Evolutionary conservation across 2,888 invertebrate species (phyloP).

Genomic region (Spisula subtruncata): DNA sequence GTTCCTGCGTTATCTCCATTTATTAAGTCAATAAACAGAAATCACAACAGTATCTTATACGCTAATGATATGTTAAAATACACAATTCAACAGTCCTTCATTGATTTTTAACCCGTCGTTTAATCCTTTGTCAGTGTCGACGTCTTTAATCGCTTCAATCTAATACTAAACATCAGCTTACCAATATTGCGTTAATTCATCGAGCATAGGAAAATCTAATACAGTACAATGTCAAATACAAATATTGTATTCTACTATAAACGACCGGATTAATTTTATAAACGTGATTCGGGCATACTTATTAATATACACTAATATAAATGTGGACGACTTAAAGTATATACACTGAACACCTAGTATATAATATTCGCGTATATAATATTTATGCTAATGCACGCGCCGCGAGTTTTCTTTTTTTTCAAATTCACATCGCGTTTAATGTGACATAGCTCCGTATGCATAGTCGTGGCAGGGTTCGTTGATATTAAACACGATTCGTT

Average conservation of each 20-base stretch:
- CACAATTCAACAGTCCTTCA: conserved; percentile 21
- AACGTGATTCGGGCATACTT: conserved; percentile 21
- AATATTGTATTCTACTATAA: conserved; percentile 50
- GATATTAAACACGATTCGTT: neutral
- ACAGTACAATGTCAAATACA: conserved; percentile 61
- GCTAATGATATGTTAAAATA: conserved; percentile 21
- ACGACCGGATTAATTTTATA: conserved; percentile 47
- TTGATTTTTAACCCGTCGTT: conserved; percentile 22
- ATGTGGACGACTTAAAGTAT: neutral
- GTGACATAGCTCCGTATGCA: neutral
- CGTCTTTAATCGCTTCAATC: conserved; percentile 32
- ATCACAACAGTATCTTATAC: conserved; percentile 3
- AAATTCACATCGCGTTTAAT: neutral
- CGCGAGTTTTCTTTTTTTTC: conserved; percentile 18
- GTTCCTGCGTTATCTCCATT: neutral
- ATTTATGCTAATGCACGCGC: conserved; percentile 28
- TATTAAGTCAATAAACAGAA: conserved; percentile 13
- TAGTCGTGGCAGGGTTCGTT: neutral
- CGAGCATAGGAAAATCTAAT: conserved; percentile 35
- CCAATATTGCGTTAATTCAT: conserved; percentile 26
- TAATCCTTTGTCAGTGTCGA: conserved; percentile 22
- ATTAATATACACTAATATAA: conserved; percentile 23
- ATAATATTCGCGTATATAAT: neutral
- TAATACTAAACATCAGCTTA: conserved; percentile 19
- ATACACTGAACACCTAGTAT: neutral